These are phyloP conservation scores for Diloba caeruleocephala DNA, from an alignment of 2,888 invertebrate genomes.

Conservation along the genomic window DNA sequence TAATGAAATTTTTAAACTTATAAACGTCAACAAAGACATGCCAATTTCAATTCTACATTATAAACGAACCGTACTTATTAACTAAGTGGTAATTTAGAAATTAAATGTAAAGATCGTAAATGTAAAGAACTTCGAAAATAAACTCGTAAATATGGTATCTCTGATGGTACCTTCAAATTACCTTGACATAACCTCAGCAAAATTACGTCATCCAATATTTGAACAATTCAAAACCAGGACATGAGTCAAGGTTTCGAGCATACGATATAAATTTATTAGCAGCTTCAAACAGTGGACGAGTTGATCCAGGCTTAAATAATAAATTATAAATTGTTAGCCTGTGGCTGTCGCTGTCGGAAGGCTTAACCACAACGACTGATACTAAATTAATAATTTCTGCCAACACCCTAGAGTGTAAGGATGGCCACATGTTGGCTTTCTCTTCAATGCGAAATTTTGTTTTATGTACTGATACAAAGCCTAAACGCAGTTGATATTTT, in stretches of 20 bases:
- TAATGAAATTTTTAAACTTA: background rate
- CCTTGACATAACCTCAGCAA: background rate
- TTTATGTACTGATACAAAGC: background rate
- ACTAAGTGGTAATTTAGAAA: constrained; percentile 30
- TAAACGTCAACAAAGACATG: background rate
- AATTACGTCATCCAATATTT: constrained; percentile 5
- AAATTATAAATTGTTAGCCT: constrained; percentile 8
- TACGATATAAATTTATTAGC: constrained; percentile 10
- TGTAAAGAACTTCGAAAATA: too few relatives aligned
- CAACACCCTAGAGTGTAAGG: background rate
- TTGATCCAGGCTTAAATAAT: constrained; percentile 11
- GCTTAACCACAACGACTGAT: constrained; percentile 12
- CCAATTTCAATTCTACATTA: constrained; percentile 27
- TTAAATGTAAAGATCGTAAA: constrained; percentile 24
- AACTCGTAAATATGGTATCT: too few relatives aligned
- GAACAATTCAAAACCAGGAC: background rate
- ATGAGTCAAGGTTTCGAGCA: constrained; percentile 2
- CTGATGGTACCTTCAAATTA: constrained; percentile 17
- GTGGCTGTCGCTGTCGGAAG: background rate
- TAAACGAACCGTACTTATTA: constrained; percentile 30
- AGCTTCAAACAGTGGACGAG: constrained; percentile 1
- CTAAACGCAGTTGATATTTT: too few relatives aligned
- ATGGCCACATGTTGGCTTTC: background rate
- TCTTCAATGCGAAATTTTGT: background rate
- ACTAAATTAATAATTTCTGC: constrained; percentile 9